Conservation (phyloP, 2,888 invertebrate genomes). For the Cybosia mesomella region DNA sequence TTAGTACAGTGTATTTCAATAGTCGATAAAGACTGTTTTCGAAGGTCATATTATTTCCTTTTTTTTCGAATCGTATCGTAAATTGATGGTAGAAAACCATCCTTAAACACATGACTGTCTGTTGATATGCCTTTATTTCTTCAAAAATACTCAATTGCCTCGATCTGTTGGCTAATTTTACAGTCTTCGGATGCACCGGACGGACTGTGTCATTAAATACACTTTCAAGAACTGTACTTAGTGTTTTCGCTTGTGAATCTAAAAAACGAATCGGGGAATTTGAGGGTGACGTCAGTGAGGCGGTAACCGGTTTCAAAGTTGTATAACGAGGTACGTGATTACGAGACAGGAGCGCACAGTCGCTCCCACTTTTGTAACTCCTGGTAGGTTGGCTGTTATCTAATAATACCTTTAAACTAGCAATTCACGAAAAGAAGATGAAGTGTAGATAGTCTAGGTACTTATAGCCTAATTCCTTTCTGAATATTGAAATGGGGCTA, state of each 20-base stretch:
- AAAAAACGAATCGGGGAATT: conserved; percentile 47
- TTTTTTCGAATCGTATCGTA: background rate
- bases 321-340: conserved; percentile 50
- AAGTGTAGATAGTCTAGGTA: too few relatives aligned
- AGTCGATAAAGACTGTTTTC: background rate
- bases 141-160: conserved; percentile 28
- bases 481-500: too few relatives aligned
- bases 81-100: conserved; percentile 3
- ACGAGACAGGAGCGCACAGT: conserved; percentile 50
- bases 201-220: conserved; percentile 25
- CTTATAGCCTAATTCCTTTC: too few relatives aligned
- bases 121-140: conserved; percentile 27
- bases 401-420: too few relatives aligned
- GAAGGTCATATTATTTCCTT: conserved; percentile 1
- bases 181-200: conserved; percentile 23
- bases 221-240: conserved; percentile 38
- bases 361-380: conserved; percentile 52
- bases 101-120: conserved; percentile 23
- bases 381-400: conserved; percentile 28
- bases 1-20: background rate
- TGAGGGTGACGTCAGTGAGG: conserved; percentile 44
- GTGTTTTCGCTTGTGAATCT: conserved; percentile 44
- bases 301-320: conserved; percentile 47
- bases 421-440: too few relatives aligned
- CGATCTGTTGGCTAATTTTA: conserved; percentile 21